Base-by-base conservation (phyloP, 2,888 invertebrate genomes). In the Caradrina kadenii region DNA sequence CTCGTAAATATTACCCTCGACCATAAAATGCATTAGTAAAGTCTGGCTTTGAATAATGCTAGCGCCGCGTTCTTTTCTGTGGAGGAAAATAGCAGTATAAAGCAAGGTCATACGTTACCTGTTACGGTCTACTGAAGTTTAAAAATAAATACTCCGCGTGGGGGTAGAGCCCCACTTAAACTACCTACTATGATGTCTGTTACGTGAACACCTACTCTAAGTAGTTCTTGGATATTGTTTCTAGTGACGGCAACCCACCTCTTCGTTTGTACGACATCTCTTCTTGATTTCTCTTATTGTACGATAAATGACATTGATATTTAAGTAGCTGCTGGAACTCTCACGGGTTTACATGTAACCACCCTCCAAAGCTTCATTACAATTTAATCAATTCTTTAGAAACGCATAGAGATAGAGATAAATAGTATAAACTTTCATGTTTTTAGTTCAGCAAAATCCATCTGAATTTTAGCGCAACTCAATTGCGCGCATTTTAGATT, bases 11-110 rank as follows among this genome's bases (percentile, higher is more conserved):
- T 91, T 90, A 88, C 89, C 88, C 86, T 88, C 89, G 91, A 89
- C 91, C 94, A 92, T 94, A 93, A 93, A 94, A 93, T 93, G 93
- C 93, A 93, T 94, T 93, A 93, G 93, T 93, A 93, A 92, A 92
- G 90, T 90, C 91, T 91, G 88, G 85, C 89, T 90, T 91, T 93
- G 93, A 94, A 93, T 93, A 94, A 94, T 92, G 92, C 87, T 82
- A 73, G 87, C 87, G 79, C 79, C 74, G 82, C 86, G 87, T 89
- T 86, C 87, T 87, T 88, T 86, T 73, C 82, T 82, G 81, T 68
- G 82, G 54, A 83, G 83, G 79, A 84, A 84, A 86, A 86, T 82
- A 82, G 68, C 79, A 72, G 80, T 80, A 82, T 75, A 76, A 85
- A 79, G 81, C 82, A 82, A 83, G 83, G 81, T 84, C 82, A 84